Percentiles rank a stretch among this genome's conserved stretches.
phyloP scores from a whole-genome alignment of 2,797 vertebrate species.

The Macropus fuliginosus region DNA sequence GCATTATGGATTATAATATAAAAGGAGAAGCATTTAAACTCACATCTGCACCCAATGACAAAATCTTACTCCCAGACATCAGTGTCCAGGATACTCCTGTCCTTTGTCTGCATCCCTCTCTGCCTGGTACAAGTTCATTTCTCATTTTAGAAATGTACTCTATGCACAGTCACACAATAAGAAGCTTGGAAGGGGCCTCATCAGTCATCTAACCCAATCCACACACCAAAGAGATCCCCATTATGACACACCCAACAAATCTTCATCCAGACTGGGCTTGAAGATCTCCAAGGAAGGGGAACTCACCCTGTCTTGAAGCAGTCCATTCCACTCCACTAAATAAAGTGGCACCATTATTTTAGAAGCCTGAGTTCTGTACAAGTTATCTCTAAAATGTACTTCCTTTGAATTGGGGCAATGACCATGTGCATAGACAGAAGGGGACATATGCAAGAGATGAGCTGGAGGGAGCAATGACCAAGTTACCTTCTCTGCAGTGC shows the following conservation, averaged over 20 bases:
- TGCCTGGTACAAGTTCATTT: neutral
- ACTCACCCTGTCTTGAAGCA: neutral
- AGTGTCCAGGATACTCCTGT: neutral
- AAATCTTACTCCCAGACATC: neutral
- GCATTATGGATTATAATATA: slow-evolving; percentile 67
- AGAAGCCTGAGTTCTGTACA: neutral
- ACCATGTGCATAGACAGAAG: neutral
- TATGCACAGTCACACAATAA: too few relatives aligned
- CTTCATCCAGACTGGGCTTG: neutral
- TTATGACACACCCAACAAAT: neutral
- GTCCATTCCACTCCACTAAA: neutral
- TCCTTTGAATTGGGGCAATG: neutral
- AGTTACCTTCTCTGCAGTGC: neutral
- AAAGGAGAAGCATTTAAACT: slow-evolving; percentile 58
- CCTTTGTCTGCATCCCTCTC: neutral
- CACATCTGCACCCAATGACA: neutral
- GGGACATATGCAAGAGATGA: neutral
- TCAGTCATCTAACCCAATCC: neutral
- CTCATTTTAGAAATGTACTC: neutral
- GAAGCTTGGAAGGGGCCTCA: neutral
- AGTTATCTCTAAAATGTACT: neutral
- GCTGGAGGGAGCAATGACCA: neutral
- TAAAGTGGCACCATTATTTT: neutral
- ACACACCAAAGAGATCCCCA: neutral
- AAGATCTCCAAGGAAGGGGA: neutral